Conservation (phyloP, 2,797 vertebrate genomes). For the Buceros bicornis region DNA sequence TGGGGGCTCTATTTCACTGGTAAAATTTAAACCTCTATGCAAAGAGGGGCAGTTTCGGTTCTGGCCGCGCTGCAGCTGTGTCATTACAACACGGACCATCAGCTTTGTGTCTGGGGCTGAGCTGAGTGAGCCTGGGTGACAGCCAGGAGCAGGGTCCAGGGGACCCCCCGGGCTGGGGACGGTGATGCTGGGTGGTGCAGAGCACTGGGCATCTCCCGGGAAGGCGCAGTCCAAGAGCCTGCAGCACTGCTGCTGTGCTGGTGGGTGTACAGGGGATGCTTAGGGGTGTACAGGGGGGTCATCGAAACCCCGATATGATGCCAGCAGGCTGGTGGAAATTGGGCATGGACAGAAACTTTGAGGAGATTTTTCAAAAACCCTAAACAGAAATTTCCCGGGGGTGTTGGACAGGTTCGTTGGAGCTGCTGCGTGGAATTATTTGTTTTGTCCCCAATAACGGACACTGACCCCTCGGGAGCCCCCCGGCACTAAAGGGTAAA, state of each 20-base stretch:
- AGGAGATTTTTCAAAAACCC: neutral
- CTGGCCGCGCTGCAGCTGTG: neutral
- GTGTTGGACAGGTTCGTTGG: neutral
- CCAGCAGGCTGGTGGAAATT: neutral
- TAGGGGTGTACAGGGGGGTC: fast-evolving
- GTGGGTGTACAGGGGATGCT: neutral
- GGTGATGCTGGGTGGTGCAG: fast-evolving
- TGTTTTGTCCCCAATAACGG: neutral
- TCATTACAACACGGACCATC: fast-evolving
- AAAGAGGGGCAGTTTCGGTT: neutral
- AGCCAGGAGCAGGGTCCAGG: fast-evolving
- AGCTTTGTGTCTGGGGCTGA: neutral
- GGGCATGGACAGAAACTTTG: neutral
- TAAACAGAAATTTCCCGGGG: fast-evolving
- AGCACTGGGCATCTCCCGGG: neutral
- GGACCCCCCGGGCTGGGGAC: neutral
- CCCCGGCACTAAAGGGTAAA: too few species aligned
- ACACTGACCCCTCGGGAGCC: too few species aligned
- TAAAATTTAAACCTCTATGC: neutral
- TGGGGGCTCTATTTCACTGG: neutral
- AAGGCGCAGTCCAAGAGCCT: fast-evolving
- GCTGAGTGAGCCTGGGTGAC: fast-evolving
- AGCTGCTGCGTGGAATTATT: neutral
- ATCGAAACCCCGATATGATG: fast-evolving
- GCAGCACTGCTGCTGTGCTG: neutral